Evolutionary conservation across 2,797 vertebrate species (phyloP), one percentile per base, ranked within the genome.

Genomic region (Typhlichthys eigenmanni): DNA sequence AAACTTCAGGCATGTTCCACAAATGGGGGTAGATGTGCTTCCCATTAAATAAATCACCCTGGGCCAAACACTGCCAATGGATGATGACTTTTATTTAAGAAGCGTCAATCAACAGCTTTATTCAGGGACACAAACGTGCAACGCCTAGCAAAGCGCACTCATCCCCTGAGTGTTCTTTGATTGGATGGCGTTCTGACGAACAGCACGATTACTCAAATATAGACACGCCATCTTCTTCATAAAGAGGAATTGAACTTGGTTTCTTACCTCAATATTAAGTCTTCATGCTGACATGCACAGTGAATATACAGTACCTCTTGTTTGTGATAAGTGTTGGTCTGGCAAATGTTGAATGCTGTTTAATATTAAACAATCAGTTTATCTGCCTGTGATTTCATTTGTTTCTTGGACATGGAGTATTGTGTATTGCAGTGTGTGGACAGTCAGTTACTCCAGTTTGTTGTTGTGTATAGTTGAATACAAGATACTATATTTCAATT

Each of bases 1-100:
- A 78, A 84, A 87, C 78, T 79, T 79, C 61, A 79, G 83, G 76
- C 79, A 82, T 84, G 85, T 84, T 78, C 60, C 84, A 76, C 82
- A 84, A 82, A 73, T 85, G 80, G 78, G 79, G 71, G 69, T 76
- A 67, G 66, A 83, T 83, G 67, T 64, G 75, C 47, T 69, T 46
- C n/a, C 60, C 72, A 78, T 84, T 83, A 85, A 87, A 83, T 78
- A 81, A 83, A 78, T 80, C 72, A 72, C 75, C 55, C 68, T 38
- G 60, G 52, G 80, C 68, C 69, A 72, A 29, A 63, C 64, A 59
- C 55, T 43, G 64, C 70, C 74, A 58, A 70, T 49, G 69, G 69
- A 78, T 82, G 79, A 83, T 72, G 75, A 65, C 66, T 82, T 82
- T 82, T 83, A 79, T 82, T 86, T 54, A 47, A 55, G 55, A 55